These are phyloP conservation scores for Prionace glauca DNA, from an alignment of 2,797 vertebrate genomes.

Conservation along the genomic window DNA sequence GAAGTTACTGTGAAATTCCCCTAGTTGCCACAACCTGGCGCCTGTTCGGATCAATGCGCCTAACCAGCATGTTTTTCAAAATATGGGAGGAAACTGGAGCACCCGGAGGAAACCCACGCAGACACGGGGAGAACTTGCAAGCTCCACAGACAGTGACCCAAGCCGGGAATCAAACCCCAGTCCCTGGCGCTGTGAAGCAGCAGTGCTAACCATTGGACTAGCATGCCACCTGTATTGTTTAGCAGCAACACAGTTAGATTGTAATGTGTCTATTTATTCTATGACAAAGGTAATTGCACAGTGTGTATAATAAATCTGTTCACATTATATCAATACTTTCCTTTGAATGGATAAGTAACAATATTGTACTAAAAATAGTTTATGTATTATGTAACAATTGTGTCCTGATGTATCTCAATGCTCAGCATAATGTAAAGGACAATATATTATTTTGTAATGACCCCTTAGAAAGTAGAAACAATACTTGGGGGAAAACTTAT, in stretches of 20 bases:
- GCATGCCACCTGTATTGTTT: too few relatives aligned
- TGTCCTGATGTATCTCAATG: not conserved
- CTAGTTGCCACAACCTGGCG: too few relatives aligned
- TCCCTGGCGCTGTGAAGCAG: too few relatives aligned
- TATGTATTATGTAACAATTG: not conserved
- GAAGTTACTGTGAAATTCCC: too few relatives aligned
- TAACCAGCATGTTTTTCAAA: too few relatives aligned
- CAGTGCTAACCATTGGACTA: too few relatives aligned
- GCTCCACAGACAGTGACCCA: too few relatives aligned
- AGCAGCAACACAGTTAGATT: not conserved
- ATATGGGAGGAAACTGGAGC: too few relatives aligned
- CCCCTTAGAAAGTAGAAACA: not conserved
- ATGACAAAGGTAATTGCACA: not conserved
- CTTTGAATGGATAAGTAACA: not conserved
- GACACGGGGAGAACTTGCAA: too few relatives aligned
- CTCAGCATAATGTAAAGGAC: not conserved
- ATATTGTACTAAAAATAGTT: not conserved
- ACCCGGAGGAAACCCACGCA: too few relatives aligned
- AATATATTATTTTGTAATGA: not conserved
- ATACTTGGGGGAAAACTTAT: not conserved
- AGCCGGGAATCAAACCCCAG: too few relatives aligned
- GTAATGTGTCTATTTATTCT: not conserved
- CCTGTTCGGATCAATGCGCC: too few relatives aligned
- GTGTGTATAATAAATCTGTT: not conserved
- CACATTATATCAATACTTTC: not conserved